Evolutionary conservation across 2,113 vertebrate species (phyloP), one percentile per base, ranked within the genome.

Genomic region (Prinia subflava): DNA sequence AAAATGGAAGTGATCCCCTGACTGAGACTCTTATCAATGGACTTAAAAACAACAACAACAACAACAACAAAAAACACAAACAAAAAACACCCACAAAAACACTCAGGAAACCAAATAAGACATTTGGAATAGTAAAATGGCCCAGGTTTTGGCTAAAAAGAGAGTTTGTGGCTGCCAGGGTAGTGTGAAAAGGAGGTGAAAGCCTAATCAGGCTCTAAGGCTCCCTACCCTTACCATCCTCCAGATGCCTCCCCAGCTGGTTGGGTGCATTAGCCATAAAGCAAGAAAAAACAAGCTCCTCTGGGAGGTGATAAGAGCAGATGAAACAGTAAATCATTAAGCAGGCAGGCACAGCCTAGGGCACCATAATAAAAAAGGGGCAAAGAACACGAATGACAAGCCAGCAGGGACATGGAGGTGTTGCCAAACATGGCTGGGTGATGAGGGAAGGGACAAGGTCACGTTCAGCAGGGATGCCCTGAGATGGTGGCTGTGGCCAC

Each of bases 251-350:
- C 7, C 22, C 50, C 0, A 1, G 17, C 35, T 21, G 39, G 13
- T 5, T 86, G 39, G 50, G 55, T 23, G 35, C 60, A 6, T 56
- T 44, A 64, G 46, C 83, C 47, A 9, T 18, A 57, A 83, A 44
- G 30, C 53, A 53, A 76, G 80, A 14, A 33, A 65, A 64, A 95
- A 28, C 8, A 57, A 63, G 25, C 50, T 88, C 73, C 76, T 39
- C 7, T 28, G 60, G 60, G 83, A 64, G 17, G 33, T 15, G 59
- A 65, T 78, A 89, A 91, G 64, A 73, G 74, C 65, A 73, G 39
- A 90, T 21, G 52, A 84, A 79, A 31, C 25, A 78, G 92, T 96
- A 67, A 97, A 96, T 97, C 83, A 95, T 97, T 97, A 95, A 95
- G 57, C 73, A 12, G 5, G 31, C 39, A 39, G 39, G 39, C 6